phyloP scores from a whole-genome alignment of 2,888 invertebrate species.

The Alloscopus bannaensis region DNA sequence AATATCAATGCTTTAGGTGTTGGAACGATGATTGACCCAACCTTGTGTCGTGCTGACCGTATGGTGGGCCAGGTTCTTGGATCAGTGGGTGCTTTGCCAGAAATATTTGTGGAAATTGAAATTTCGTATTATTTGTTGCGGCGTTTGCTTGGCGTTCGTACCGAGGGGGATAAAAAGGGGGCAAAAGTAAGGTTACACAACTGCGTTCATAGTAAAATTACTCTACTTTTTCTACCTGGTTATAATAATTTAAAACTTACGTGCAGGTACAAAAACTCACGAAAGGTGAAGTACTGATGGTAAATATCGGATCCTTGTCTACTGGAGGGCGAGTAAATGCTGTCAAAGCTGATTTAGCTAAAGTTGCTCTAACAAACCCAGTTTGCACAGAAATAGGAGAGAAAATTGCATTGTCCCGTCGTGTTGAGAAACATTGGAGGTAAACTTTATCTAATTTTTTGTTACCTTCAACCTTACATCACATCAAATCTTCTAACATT shows the following conservation, averaged over 20 bases:
- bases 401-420: constrained; percentile 98
- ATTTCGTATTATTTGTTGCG: constrained; percentile 98
- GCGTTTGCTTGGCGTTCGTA: constrained; percentile 96
- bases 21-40: constrained; percentile 99
- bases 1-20: constrained; percentile 88
- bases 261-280: constrained; percentile 89
- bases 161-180: constrained; percentile 99
- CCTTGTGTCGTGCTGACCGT: constrained; percentile 97
- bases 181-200: constrained; percentile 84
- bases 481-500: no score
- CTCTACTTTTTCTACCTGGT: background rate
- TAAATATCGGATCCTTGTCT: constrained; percentile 99
- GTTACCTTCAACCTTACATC: no score
- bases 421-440: constrained; percentile 99
- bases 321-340: constrained; percentile 97
- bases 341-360: constrained; percentile 96
- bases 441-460: constrained; percentile 75
- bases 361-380: constrained; percentile 96
- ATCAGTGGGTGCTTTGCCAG: constrained; percentile 96
- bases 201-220: background rate
- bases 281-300: constrained; percentile 93
- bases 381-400: constrained; percentile 99
- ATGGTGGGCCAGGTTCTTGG: constrained; percentile 98
- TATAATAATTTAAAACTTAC: background rate
- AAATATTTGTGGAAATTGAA: constrained; percentile 98